Evolutionary conservation across 2,888 invertebrate genomes (phyloP).

Genomic region (Reticulitermes lucifugus): DNA sequence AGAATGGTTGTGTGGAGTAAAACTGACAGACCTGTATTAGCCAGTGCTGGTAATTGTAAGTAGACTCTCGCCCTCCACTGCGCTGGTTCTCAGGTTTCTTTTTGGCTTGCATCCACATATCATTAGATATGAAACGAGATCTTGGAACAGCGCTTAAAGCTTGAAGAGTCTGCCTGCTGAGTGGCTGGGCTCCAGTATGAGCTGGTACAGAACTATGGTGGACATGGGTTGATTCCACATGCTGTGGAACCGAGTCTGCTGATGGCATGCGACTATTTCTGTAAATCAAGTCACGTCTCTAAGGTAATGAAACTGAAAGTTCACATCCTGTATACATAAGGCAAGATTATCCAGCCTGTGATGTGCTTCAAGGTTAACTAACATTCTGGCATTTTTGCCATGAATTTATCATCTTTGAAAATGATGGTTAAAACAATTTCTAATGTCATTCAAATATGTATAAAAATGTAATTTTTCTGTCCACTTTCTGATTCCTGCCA

Average conservation of each 20-base stretch:
- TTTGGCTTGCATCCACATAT: slow-evolving; percentile 79
- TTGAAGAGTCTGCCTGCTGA: slow-evolving; percentile 74
- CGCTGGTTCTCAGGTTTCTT: slow-evolving; percentile 70
- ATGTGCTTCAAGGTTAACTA: too few relatives aligned
- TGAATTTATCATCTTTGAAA: too few relatives aligned
- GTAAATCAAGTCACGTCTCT: slow-evolving; percentile 50
- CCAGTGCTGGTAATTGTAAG: slow-evolving; percentile 88
- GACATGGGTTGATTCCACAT: slow-evolving; percentile 57
- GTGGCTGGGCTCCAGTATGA: slow-evolving; percentile 26
- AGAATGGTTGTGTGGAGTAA: too few relatives aligned
- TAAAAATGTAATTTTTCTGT: too few relatives aligned
- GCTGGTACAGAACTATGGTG: slow-evolving; percentile 63
- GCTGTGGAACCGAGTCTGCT: slow-evolving; percentile 72
- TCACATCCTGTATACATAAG: too few relatives aligned
- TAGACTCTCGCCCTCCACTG: slow-evolving; percentile 59
- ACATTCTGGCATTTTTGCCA: too few relatives aligned
- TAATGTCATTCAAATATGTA: too few relatives aligned
- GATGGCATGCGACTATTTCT: slow-evolving; percentile 72
- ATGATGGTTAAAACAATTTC: too few relatives aligned
- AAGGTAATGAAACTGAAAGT: slow-evolving; percentile 53
- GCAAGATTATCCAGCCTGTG: too few relatives aligned
- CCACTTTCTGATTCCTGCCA: too few relatives aligned
- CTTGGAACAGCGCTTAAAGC: slow-evolving; percentile 83
- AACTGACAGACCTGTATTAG: slow-evolving; percentile 75
- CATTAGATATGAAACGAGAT: slow-evolving; percentile 76